Conservation (phyloP, 2,797 vertebrate genomes). For the Epinephelus coioides region DNA sequence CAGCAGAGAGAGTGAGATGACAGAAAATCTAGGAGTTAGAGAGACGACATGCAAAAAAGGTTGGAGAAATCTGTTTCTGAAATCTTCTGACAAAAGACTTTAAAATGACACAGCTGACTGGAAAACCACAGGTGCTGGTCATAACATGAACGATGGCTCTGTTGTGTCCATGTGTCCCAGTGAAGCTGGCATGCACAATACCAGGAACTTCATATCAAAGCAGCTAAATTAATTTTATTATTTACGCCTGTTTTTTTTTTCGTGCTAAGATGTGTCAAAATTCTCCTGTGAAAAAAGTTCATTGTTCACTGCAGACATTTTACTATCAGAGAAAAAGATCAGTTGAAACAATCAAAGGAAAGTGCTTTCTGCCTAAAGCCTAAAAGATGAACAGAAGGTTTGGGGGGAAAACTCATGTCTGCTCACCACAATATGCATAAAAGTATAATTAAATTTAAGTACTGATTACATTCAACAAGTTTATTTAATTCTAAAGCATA, state of each 20-base stretch:
- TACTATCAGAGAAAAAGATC: background rate
- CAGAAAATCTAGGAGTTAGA: background rate
- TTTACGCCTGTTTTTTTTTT: no score
- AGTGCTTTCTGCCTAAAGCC: background rate
- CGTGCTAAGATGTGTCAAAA: no score
- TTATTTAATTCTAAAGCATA: background rate
- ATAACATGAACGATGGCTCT: no score
- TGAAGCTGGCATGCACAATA: no score
- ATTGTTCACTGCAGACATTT: background rate
- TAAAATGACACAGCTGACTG: background rate
- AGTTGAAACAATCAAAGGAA: background rate
- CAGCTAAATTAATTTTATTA: no score
- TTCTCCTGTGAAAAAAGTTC: no score
- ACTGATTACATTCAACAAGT: background rate
- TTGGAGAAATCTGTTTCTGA: no score
- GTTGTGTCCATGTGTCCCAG: no score
- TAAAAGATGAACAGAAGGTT: background rate
- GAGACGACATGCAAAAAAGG: background rate
- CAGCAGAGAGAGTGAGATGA: background rate
- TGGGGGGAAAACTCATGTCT: background rate
- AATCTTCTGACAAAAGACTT: no score
- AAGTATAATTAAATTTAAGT: background rate
- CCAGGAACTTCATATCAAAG: no score
- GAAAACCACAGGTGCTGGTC: no score
- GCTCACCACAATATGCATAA: background rate